Percentiles rank a stretch among this genome's conserved stretches.
phyloP scores from a whole-genome alignment of 2,797 vertebrate genomes.

The Typhlichthys eigenmanni region DNA sequence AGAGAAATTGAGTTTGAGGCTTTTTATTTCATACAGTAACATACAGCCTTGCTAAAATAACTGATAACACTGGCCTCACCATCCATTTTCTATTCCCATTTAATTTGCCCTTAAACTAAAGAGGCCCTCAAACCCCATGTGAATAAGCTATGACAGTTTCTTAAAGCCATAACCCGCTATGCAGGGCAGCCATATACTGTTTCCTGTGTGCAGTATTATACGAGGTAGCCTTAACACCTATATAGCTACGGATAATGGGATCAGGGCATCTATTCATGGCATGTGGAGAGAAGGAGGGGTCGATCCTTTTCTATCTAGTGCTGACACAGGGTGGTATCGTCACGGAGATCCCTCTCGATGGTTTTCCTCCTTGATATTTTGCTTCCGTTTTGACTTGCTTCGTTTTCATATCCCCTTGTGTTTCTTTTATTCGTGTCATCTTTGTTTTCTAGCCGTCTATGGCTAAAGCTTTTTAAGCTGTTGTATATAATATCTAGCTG shows the following conservation, averaged over 20 bases:
- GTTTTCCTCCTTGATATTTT: not conserved
- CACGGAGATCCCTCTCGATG: slow-evolving; percentile 32
- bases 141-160: slow-evolving; percentile 20
- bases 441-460: not conserved
- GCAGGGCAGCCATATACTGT: slow-evolving; percentile 21
- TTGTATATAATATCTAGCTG: too few species aligned
- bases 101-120: slow-evolving; percentile 59
- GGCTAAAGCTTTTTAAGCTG: too few species aligned
- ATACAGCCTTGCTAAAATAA: slow-evolving; percentile 34
- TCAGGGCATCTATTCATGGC: slow-evolving; percentile 62
- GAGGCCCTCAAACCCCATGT: slow-evolving; percentile 44
- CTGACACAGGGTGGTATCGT: slow-evolving; percentile 47
- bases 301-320: slow-evolving; percentile 61
- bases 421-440: not conserved
- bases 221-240: slow-evolving; percentile 42
- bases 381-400: not conserved
- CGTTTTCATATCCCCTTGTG: not conserved
- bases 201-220: slow-evolving; percentile 31
- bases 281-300: slow-evolving; percentile 63
- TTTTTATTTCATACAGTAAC: slow-evolving; percentile 27
- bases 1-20: slow-evolving; percentile 13
- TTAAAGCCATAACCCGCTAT: slow-evolving; percentile 15
- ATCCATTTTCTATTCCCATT: slow-evolving; percentile 32
- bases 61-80: slow-evolving; percentile 24
- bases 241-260: slow-evolving; percentile 62